Evolutionary conservation across 2,113 vertebrate genomes (phyloP).

Genomic region (Ascaphus truei): DNA sequence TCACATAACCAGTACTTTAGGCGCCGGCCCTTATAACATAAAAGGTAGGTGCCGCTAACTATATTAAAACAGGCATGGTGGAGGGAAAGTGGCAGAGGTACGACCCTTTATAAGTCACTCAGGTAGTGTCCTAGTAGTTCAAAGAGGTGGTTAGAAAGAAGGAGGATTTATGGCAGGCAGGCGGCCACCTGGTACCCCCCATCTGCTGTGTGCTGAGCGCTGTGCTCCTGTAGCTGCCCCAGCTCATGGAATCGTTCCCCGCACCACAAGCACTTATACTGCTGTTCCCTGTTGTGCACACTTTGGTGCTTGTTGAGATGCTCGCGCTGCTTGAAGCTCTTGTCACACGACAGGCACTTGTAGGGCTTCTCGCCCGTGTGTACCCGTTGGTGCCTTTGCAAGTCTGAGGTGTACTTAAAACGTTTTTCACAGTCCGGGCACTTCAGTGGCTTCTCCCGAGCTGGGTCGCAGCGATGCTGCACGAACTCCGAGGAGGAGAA

Average conservation of each 20-base stretch:
- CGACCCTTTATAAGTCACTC: not conserved
- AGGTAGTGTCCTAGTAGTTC: not conserved
- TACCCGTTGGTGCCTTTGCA: constrained; percentile 88
- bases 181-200: constrained; percentile 81
- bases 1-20: too few species aligned
- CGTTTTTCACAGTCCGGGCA: constrained; percentile 94
- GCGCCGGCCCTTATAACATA: not conserved
- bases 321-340: constrained; percentile 95
- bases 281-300: constrained; percentile 89
- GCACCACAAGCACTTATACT: constrained; percentile 97
- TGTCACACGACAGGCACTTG: constrained; percentile 91
- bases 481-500: constrained; percentile 93
- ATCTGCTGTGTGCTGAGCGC: constrained; percentile 85
- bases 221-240: constrained; percentile 91
- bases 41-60: not conserved
- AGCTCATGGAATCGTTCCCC: constrained; percentile 93
- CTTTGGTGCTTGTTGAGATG: constrained; percentile 93
- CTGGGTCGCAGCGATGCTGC: constrained; percentile 91
- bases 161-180: constrained; percentile 71
- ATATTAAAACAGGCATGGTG: not conserved
- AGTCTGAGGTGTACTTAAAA: constrained; percentile 94
- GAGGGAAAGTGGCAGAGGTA: not conserved
- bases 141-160: not conserved
- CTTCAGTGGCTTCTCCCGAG: constrained; percentile 89
- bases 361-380: constrained; percentile 96